A percentile compares a stretch with the other conserved stretches of the same genome.
Conservation (phyloP, 2,113 vertebrate genomes). For the Campylomormyrus numenius region DNA sequence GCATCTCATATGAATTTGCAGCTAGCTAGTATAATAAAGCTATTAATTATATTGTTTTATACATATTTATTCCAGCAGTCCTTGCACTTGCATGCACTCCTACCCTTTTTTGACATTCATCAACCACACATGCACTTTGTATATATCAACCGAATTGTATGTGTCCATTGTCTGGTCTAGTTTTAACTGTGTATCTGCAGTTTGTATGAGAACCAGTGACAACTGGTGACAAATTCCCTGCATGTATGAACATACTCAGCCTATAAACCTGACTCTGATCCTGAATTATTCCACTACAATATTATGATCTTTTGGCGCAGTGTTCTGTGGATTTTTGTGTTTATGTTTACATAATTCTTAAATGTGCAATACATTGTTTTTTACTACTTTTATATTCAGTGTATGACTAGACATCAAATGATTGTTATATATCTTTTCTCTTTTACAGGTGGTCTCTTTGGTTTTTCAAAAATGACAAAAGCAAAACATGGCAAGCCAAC, state of each 20-base stretch:
- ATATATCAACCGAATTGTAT: neutral
- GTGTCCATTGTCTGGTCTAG: neutral
- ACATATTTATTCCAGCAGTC: neutral
- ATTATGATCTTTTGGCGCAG: neutral
- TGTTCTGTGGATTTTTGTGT: neutral
- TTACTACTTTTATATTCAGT: neutral
- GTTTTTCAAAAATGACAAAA: constrained; percentile 99
- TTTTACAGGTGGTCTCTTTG: constrained; percentile 89
- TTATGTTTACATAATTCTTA: neutral
- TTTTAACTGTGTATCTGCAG: neutral
- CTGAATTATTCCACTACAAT: neutral
- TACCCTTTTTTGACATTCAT: neutral
- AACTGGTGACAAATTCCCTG: neutral
- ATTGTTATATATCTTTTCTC: constrained; percentile 16
- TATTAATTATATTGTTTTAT: neutral
- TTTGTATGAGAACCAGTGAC: neutral
- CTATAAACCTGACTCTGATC: neutral
- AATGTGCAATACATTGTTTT: neutral
- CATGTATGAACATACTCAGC: neutral
- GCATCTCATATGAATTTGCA: neutral
- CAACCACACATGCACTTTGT: neutral
- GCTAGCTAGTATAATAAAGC: neutral
- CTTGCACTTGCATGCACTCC: neutral
- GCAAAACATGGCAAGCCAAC: constrained; percentile 98
- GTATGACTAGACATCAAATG: neutral